Evolutionary conservation across 2,113 vertebrate genomes (phyloP).

Genomic region (Canis aureus): DNA sequence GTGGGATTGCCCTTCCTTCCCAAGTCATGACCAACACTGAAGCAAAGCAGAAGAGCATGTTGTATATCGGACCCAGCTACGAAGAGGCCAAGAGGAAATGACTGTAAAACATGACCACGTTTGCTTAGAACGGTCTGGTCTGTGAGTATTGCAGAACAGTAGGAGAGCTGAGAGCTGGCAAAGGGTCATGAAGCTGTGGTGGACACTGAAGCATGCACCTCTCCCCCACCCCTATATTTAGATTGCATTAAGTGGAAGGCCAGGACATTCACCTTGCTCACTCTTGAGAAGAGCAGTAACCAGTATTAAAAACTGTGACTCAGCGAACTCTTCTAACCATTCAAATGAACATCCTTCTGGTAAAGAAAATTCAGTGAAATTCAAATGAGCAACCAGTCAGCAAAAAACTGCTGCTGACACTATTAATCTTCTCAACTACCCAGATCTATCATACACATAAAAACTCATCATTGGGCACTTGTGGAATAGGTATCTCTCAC

Average conservation of each 20-base stretch:
- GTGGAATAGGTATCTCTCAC: conserved; percentile 72
- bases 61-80: background rate
- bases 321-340: conserved; percentile 36
- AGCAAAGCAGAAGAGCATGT: background rate
- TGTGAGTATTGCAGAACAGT: background rate
- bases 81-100: background rate
- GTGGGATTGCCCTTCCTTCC: background rate
- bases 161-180: background rate
- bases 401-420: conserved; percentile 72
- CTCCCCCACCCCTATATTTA: background rate
- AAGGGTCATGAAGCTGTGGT: background rate
- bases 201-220: background rate
- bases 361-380: conserved; percentile 71
- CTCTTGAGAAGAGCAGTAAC: background rate
- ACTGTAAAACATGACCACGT: background rate
- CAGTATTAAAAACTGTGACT: background rate
- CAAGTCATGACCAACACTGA: background rate
- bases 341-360: conserved; percentile 48
- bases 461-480: conserved; percentile 77
- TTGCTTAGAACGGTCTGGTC: background rate
- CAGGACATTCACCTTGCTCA: background rate
- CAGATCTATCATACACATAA: conserved; percentile 74
- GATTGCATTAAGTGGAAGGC: background rate
- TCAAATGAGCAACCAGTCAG: conserved; percentile 74
- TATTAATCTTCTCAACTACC: conserved; percentile 76